These are phyloP conservation scores for Ptychobarbus kaznakovi DNA, from an alignment of 2,797 vertebrate species.

Conservation along the genomic window DNA sequence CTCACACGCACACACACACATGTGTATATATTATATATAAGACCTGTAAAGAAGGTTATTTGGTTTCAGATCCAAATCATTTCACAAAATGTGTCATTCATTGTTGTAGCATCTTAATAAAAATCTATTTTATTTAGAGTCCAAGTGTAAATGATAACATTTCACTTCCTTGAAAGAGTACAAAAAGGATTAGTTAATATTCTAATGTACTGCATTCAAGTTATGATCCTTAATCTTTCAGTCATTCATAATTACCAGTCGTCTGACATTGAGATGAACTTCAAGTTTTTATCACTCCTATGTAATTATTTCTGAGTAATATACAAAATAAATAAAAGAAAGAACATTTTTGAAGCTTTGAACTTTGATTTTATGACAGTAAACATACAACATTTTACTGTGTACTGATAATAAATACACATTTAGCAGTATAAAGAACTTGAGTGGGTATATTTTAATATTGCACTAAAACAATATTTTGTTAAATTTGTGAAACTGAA, in stretches of 20 bases:
- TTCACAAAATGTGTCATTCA: neutral
- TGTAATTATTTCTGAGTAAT: neutral
- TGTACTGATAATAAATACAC: neutral
- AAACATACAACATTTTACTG: neutral
- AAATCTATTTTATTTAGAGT: neutral
- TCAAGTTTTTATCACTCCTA: neutral
- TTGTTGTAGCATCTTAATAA: neutral
- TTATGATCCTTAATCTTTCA: constrained; percentile 27
- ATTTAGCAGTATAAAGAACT: neutral
- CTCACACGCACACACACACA: too few relatives aligned
- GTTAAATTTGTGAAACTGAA: neutral
- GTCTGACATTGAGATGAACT: neutral
- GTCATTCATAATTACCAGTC: neutral
- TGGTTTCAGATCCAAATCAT: neutral
- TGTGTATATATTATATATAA: too few relatives aligned
- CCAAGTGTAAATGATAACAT: neutral
- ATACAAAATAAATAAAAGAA: neutral
- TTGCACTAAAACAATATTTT: neutral
- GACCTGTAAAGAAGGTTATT: neutral
- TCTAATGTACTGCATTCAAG: neutral
- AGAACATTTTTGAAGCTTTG: neutral
- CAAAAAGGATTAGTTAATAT: neutral
- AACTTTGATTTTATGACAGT: neutral
- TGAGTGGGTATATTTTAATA: too few relatives aligned
- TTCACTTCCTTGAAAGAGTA: neutral